These are phyloP conservation scores for Sebastes oblongus DNA, from an alignment of 2,797 vertebrate genomes.

Conservation along the genomic window DNA sequence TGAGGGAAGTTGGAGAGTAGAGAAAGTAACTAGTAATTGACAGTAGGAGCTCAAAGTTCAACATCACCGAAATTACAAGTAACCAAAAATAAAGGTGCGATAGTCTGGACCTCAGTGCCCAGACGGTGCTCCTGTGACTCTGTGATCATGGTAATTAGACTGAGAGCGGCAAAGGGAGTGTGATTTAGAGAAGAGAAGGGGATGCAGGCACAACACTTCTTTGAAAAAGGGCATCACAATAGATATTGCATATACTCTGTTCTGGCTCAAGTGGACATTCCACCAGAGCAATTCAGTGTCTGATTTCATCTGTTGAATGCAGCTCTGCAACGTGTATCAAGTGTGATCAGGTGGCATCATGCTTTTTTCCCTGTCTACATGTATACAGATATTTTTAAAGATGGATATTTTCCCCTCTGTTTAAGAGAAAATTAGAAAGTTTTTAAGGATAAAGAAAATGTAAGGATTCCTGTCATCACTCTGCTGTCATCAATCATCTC, in stretches of 20 bases:
- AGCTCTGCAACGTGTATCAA: not conserved
- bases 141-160: conserved; percentile 27
- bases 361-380: not conserved
- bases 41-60: conserved; percentile 23
- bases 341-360: not conserved
- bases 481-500: too few species aligned
- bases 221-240: not conserved
- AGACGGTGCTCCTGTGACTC: conserved; percentile 5
- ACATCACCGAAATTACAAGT: not conserved
- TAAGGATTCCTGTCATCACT: too few species aligned
- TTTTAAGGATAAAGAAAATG: too few species aligned
- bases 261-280: conserved; percentile 1
- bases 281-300: not conserved
- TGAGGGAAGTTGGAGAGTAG: not conserved
- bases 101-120: conserved; percentile 13
- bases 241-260: not conserved
- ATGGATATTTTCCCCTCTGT: too few species aligned
- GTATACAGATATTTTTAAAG: too few species aligned
- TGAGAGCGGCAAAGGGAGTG: conserved; percentile 3
- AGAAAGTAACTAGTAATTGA: not conserved
- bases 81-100: conserved; percentile 1
- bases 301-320: not conserved
- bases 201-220: not conserved
- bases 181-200: conserved; percentile 1
- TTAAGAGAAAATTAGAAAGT: too few species aligned